Percentiles rank a stretch among this genome's conserved stretches.
Evolutionary conservation across 2,888 invertebrate genomes (phyloP).

Genomic region (Tachina grossa): DNA sequence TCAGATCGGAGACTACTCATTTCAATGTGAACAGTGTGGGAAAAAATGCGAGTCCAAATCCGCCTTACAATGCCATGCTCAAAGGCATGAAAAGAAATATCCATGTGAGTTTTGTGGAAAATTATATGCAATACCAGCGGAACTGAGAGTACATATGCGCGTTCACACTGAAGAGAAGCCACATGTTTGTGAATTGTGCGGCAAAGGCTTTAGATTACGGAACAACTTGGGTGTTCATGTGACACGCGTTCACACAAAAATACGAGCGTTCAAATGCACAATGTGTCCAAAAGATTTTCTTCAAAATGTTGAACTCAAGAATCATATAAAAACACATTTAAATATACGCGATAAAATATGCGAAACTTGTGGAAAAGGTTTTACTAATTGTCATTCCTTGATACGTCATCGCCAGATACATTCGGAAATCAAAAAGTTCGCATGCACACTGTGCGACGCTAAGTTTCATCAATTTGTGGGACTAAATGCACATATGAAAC

Average conservation of each 20-base stretch:
- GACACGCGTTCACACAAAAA: constrained; percentile 70
- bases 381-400: constrained; percentile 77
- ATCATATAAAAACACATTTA: constrained; percentile 78
- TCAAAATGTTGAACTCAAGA: constrained; percentile 75
- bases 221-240: constrained; percentile 75
- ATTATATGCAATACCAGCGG: constrained; percentile 74
- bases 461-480: constrained; percentile 80
- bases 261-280: constrained; percentile 71
- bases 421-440: constrained; percentile 78
- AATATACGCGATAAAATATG: constrained; percentile 80
- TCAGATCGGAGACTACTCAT: constrained; percentile 76
- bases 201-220: constrained; percentile 77
- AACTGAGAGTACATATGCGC: constrained; percentile 73
- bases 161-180: constrained; percentile 77
- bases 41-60: constrained; percentile 74
- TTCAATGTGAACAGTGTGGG: constrained; percentile 75
- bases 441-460: constrained; percentile 77
- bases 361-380: constrained; percentile 78
- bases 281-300: constrained; percentile 76
- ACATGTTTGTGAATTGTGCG: constrained; percentile 77
- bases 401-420: constrained; percentile 79
- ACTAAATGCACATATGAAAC: constrained; percentile 79
- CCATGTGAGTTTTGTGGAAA: constrained; percentile 76
- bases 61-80: constrained; percentile 73
- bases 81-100: constrained; percentile 76